phyloP scores from a whole-genome alignment of 2,888 invertebrate species.

The Anticlea derivata region DNA sequence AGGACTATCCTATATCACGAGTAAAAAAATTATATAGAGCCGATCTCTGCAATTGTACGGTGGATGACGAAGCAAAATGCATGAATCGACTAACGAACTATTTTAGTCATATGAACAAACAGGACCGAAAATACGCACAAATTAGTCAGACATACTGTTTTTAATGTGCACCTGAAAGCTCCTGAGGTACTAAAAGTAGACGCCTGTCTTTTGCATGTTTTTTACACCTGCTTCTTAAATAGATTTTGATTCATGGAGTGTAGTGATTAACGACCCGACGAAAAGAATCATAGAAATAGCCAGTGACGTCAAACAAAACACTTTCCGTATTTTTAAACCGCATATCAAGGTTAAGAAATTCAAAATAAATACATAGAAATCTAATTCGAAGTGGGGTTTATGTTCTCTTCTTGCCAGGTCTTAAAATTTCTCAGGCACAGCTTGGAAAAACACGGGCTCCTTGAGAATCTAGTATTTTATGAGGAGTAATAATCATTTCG shows the following conservation, averaged over 20 bases:
- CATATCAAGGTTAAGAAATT: conserved; percentile 45
- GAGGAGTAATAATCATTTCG: conserved; percentile 17
- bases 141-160: conserved; percentile 25
- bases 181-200: conserved; percentile 52
- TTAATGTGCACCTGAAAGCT: conserved; percentile 50
- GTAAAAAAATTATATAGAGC: not conserved
- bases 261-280: conserved; percentile 48
- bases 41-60: not conserved
- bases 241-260: conserved; percentile 73
- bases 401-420: conserved; percentile 37
- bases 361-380: conserved; percentile 43
- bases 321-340: conserved; percentile 56
- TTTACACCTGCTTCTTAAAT: conserved; percentile 62
- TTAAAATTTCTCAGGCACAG: conserved; percentile 33
- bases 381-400: conserved; percentile 34
- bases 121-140: conserved; percentile 25
- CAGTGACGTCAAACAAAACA: conserved; percentile 68
- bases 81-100: conserved; percentile 17
- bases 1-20: not conserved
- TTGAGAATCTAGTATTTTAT: conserved; percentile 28
- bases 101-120: conserved; percentile 27
- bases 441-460: conserved; percentile 21
- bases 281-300: conserved; percentile 64
- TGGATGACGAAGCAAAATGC: conserved; percentile 8
- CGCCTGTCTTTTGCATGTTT: conserved; percentile 63